These are phyloP conservation scores for Notodonta dromedarius DNA, from an alignment of 2,888 invertebrate genomes.

Conservation along the genomic window DNA sequence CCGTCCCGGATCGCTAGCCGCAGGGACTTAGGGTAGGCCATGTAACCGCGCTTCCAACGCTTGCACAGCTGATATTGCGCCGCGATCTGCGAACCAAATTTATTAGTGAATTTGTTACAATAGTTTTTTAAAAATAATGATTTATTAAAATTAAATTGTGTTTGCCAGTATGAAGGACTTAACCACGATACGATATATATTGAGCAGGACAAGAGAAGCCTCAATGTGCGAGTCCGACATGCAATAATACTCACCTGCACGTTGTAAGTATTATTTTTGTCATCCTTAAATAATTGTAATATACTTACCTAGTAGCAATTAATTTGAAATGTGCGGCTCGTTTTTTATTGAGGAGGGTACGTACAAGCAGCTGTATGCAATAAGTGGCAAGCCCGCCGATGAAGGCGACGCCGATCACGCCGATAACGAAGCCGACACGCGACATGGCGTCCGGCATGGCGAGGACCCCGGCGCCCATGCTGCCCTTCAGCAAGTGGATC, in stretches of 20 bases:
- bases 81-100: slow-evolving; percentile 67
- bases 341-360: slow-evolving; percentile 31
- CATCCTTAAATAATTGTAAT: too few relatives aligned
- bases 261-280: too few relatives aligned
- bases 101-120: too few relatives aligned
- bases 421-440: slow-evolving; percentile 84
- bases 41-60: slow-evolving; percentile 78
- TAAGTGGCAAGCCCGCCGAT: slow-evolving; percentile 88
- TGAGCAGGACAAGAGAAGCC: too few relatives aligned
- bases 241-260: too few relatives aligned
- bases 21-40: slow-evolving; percentile 91
- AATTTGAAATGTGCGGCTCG: too few relatives aligned
- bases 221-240: too few relatives aligned
- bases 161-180: too few relatives aligned
- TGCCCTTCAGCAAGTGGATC: slow-evolving; percentile 95
- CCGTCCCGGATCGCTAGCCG: slow-evolving; percentile 88
- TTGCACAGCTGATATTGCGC: slow-evolving; percentile 84
- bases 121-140: too few relatives aligned
- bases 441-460: slow-evolving; percentile 90
- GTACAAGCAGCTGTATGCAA: slow-evolving; percentile 89
- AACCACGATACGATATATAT: too few relatives aligned
- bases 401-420: slow-evolving; percentile 83
- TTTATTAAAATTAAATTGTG: too few relatives aligned
- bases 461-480: slow-evolving; percentile 96
- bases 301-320: too few relatives aligned